A percentile compares a stretch with the other conserved stretches of the same genome.
Conservation (phyloP, 2,888 invertebrate genomes). For the Volucella zonaria region DNA sequence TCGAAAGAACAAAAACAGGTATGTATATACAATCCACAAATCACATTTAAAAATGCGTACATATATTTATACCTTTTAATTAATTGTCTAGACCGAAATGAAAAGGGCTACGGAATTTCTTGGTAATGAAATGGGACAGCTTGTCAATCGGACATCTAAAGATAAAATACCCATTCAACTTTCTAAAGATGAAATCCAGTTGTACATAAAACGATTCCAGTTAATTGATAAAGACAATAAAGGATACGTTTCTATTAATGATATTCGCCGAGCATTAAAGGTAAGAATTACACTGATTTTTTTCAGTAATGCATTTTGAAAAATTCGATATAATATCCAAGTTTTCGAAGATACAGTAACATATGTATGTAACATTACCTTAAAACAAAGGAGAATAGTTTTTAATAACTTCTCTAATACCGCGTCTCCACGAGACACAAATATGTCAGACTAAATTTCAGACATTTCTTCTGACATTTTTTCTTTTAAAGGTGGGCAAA, state of each 20-base stretch:
- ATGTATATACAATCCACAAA: constrained; percentile 3
- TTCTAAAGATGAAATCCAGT: constrained; percentile 95
- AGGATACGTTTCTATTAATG: constrained; percentile 98
- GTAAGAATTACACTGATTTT: constrained; percentile 83
- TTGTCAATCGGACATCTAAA: constrained; percentile 93
- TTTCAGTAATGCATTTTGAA: neutral
- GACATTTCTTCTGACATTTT: too few relatives aligned
- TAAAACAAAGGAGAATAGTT: too few relatives aligned
- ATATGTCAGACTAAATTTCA: too few relatives aligned
- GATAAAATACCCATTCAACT: constrained; percentile 96
- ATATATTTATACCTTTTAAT: neutral
- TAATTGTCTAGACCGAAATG: constrained; percentile 87
- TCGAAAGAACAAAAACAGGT: constrained; percentile 88
- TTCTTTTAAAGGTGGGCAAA: too few relatives aligned
- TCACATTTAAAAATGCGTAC: neutral
- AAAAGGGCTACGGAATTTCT: constrained; percentile 93
- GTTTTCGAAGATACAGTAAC: too few relatives aligned
- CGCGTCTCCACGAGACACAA: too few relatives aligned
- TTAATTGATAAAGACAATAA: constrained; percentile 97
- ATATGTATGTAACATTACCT: too few relatives aligned
- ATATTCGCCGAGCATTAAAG: constrained; percentile 97
- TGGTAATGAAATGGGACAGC: constrained; percentile 97
- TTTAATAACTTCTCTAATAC: too few relatives aligned
- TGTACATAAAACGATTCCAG: constrained; percentile 97
- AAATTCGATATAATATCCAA: too few relatives aligned